These are phyloP conservation scores for Drosophila mayri DNA, from an alignment of 1,140 invertebrate genomes.

Conservation along the genomic window DNA sequence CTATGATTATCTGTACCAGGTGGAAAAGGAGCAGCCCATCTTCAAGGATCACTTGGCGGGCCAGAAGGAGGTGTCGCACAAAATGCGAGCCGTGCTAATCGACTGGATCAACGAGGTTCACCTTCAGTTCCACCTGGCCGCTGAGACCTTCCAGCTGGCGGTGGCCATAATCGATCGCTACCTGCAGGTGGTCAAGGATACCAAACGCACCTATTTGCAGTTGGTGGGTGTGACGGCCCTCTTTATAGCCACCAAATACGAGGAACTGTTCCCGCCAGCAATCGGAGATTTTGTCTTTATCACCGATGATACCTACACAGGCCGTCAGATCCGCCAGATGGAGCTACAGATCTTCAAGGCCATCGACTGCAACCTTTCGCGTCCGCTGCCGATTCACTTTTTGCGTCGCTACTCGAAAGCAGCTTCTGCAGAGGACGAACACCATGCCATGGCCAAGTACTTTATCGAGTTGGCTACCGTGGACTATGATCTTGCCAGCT, in stretches of 20 bases:
- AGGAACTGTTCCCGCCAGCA: conserved; percentile 96
- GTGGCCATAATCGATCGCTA: conserved; percentile 96
- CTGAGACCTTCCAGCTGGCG: conserved; percentile 96
- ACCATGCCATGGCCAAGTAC: conserved; percentile 96
- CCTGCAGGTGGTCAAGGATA: conserved; percentile 90
- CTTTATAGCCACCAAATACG: conserved; percentile 97
- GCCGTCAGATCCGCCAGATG: conserved; percentile 92
- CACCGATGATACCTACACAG: conserved; percentile 95
- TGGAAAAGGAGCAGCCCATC: conserved; percentile 89
- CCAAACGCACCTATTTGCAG: conserved; percentile 90
- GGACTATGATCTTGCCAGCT: conserved; percentile 93
- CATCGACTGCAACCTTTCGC: conserved; percentile 93
- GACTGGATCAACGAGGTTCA: conserved; percentile 98
- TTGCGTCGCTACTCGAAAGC: conserved; percentile 90
- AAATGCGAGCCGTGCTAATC: conserved; percentile 95
- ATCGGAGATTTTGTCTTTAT: conserved; percentile 96
- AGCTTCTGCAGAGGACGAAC: conserved; percentile 88
- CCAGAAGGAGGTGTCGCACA: conserved; percentile 87
- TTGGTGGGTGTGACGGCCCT: conserved; percentile 96
- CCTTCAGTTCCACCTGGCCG: conserved; percentile 93
- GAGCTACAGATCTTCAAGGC: conserved; percentile 91
- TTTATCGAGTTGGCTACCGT: conserved; percentile 94
- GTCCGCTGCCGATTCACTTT: conserved; percentile 95
- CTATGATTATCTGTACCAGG: conserved; percentile 89
- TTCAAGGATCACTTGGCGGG: conserved; percentile 87